These are phyloP conservation scores for Onchidella celtica DNA, from an alignment of 2,888 invertebrate species.

Conservation along the genomic window DNA sequence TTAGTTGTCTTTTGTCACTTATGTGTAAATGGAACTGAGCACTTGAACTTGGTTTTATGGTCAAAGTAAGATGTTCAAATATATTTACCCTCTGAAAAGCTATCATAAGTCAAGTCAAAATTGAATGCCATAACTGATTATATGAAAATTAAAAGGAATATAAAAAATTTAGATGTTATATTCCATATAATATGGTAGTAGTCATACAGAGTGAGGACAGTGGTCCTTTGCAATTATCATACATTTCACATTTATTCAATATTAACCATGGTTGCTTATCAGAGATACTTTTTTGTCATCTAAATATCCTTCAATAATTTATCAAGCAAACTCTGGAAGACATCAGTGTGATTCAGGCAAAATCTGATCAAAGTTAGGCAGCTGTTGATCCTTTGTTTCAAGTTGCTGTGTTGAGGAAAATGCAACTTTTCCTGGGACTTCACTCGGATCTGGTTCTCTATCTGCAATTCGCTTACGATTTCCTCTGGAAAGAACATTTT, in stretches of 20 bases:
- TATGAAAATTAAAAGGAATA: not conserved
- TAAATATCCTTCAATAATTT: too few relatives aligned
- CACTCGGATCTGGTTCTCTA: not conserved
- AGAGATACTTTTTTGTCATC: too few relatives aligned
- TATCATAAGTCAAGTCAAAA: not conserved
- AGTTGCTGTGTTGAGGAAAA: not conserved
- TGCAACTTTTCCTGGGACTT: slow-evolving; percentile 15
- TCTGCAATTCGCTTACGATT: slow-evolving; percentile 30
- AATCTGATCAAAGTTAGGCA: slow-evolving; percentile 41
- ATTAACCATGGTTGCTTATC: too few relatives aligned
- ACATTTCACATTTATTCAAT: too few relatives aligned
- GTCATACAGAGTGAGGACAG: too few relatives aligned
- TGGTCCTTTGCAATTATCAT: too few relatives aligned
- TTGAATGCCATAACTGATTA: not conserved
- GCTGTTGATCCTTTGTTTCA: not conserved
- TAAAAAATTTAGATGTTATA: not conserved
- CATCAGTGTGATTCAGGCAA: too few relatives aligned
- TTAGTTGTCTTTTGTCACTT: too few relatives aligned
- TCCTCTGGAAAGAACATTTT: not conserved
- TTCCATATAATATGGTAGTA: not conserved
- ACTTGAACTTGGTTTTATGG: too few relatives aligned
- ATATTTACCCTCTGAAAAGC: not conserved
- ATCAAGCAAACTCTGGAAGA: too few relatives aligned
- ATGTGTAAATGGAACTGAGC: too few relatives aligned
- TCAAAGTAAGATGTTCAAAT: not conserved